These are phyloP conservation scores for Podarcis muralis DNA, from an alignment of 2,113 vertebrate species.

Conservation along the genomic window DNA sequence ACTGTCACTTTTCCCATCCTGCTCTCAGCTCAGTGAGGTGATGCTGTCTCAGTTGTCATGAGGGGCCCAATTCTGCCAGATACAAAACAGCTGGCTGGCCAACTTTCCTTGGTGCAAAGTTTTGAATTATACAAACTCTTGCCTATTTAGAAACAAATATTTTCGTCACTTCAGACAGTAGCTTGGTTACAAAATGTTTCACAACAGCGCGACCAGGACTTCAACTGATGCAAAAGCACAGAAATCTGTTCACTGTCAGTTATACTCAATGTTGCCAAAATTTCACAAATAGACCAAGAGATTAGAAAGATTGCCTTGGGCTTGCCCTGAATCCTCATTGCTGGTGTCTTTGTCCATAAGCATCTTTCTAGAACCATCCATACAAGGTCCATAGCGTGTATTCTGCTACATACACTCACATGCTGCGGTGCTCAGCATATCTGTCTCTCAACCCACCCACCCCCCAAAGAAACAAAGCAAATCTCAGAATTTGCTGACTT, in stretches of 20 bases:
- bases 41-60: neutral
- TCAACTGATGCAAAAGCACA: neutral
- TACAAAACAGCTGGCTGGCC: neutral
- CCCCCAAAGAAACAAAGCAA: neutral
- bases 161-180: neutral
- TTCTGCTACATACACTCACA: neutral
- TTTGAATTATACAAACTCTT: neutral
- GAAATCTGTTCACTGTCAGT: neutral
- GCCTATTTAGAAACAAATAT: neutral
- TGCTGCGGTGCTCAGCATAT: neutral
- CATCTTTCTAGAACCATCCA: neutral
- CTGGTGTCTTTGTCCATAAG: neutral
- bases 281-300: neutral
- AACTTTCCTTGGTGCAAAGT: no score
- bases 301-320: neutral
- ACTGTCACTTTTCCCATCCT: no score
- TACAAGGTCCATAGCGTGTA: no score
- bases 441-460: neutral
- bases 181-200: neutral
- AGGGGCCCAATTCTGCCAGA: neutral
- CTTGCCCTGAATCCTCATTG: neutral
- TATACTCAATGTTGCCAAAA: neutral
- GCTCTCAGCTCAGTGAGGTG: neutral
- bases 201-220: neutral
- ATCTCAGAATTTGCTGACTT: neutral